These are phyloP conservation scores for Sebastes wilsoni DNA, from an alignment of 2,797 vertebrate genomes.

Conservation along the genomic window DNA sequence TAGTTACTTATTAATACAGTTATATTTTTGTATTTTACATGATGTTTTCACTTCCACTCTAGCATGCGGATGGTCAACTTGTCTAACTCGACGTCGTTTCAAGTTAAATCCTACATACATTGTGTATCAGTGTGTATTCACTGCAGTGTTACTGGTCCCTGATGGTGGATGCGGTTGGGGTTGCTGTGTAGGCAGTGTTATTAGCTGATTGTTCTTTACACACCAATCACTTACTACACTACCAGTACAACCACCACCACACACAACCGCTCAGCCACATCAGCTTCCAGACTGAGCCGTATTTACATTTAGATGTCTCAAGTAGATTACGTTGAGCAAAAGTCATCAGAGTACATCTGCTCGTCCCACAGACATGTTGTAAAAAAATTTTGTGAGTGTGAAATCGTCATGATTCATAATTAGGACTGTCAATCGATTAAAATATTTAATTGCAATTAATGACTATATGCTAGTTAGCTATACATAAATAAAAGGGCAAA, in stretches of 20 bases:
- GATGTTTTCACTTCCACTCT: neutral
- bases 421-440: no score
- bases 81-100: accelerated
- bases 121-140: no score
- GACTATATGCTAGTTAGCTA: no score
- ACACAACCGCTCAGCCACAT: neutral
- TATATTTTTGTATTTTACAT: neutral
- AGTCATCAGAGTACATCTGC: neutral
- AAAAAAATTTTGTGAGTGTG: no score
- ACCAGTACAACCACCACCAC: constrained; percentile 81
- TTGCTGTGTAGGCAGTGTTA: constrained; percentile 95
- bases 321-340: neutral
- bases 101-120: no score
- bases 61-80: neutral
- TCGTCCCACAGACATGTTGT: no score
- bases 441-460: no score
- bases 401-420: no score
- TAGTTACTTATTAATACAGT: no score
- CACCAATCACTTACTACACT: constrained; percentile 91
- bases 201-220: constrained; percentile 89
- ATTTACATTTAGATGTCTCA: neutral
- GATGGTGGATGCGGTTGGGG: constrained; percentile 56
- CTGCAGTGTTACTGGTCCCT: neutral
- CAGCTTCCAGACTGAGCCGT: neutral
- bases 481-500: no score